Base-by-base conservation (phyloP, 1,140 invertebrate species). In the Laupala kohalensis region DNA sequence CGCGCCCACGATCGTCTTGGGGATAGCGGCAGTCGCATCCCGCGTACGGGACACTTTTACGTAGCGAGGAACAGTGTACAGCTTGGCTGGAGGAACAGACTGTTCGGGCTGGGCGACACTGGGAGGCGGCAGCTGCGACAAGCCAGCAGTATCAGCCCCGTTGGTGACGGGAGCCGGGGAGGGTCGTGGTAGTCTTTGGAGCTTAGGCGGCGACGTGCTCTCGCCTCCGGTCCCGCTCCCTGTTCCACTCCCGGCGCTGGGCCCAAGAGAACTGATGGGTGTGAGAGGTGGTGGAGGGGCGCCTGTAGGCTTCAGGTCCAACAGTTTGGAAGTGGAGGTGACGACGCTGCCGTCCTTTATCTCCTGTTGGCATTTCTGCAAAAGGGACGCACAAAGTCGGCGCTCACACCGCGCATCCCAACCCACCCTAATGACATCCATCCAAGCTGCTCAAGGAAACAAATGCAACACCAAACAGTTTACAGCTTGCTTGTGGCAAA, bases 1-100 rank as follows among this genome's bases (percentile, higher is more conserved):
- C 12, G 80, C 79, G n/a, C 83, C 81, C 2, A 83, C 79, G 1
- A 83, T 77, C 67, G 27, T 68, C 19, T 29, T 68, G 27, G 67
- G 15, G 26, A 15, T 1, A n/a, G 27, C 6, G 29, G 29, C 26
- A 6, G 26, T 13, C 25, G 64, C 25, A 5, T 27, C 27, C 19
- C 13, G 67, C 6, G 15, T 66, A 13, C 27, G 27, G 9, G 67
- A n/a, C 67, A 68, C 67, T 29, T 71, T 71, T 9, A 71, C 70
- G 28, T 63, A 66, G 63, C 70, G 70, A 27, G 69, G 70, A 13
- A 71, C 70, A 19, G 70, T 71, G 25, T 63, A 24, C 29, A 71
- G 37, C 63, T 71, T 71, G 62, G 30, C 62, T n/a, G n/a, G n/a
- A n/a, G n/a, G n/a, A n/a, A n/a, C n/a, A n/a, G n/a, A n/a, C n/a